Base-by-base conservation (phyloP, 2,113 vertebrate genomes). In the Galbula dea region DNA sequence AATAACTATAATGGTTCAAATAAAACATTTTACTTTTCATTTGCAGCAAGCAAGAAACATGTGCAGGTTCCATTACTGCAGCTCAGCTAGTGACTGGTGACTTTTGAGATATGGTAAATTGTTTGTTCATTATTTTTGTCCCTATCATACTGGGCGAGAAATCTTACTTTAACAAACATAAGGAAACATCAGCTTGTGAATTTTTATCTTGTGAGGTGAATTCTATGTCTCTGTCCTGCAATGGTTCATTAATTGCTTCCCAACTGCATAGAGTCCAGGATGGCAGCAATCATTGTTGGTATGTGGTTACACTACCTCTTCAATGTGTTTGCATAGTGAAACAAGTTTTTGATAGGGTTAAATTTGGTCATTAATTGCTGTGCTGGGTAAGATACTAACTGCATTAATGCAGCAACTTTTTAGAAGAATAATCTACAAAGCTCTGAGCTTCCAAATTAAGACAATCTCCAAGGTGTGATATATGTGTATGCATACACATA, bases 211-310 rank as follows among this genome's bases (percentile, higher is more conserved):
- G 12, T 46, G 29, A 49, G 10, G 41, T 71, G 26, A 69, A 58
- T 65, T 76, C 29, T 57, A 0, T 21, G 11, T 21, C 29, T 65
- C 9, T 69, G 3, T 29, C 12, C 52, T 43, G 37, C 29, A 51
- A 37, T 0, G 2, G 20, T 52, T 69, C 36, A 39, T 57, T 52
- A 61, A n/a, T 65, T 0, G 0, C 30, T 46, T 77, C 23, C 26
- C 48, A 80, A 2, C 3, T 75, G 32, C 27, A 8, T 7, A 46
- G 24, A 32, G 22, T 36, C n/a, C 45, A 49, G 59, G 37, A 55
- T 30, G 16, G 22, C 27, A 92, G 7, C 57, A 78, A 22, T 34
- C 26, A 17, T 7, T 71, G 4, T 3, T 62, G 46, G 15, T 23
- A 41, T n/a, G 2, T 23, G 11, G 30, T 52, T 63, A 15, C 26